A percentile compares a stretch with the other conserved stretches of the same genome.
phyloP scores from a whole-genome alignment of 1,140 invertebrate species.

The Drosophila serrata region DNA sequence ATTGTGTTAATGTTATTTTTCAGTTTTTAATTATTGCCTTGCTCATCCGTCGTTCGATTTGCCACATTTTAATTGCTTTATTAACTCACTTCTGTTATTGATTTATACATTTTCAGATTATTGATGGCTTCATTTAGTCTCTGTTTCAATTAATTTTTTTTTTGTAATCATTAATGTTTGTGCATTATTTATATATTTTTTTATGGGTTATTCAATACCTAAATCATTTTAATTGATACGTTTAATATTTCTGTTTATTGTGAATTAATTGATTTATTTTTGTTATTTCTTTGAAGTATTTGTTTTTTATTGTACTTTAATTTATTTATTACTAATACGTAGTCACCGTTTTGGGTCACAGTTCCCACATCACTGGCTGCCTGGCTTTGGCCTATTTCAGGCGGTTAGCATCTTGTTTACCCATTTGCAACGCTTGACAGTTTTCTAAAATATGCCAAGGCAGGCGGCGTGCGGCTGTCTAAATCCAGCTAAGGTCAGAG shows the following conservation, averaged over 20 bases:
- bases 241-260: background rate
- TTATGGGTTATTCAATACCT: background rate
- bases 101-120: background rate
- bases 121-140: background rate
- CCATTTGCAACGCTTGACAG: slow-evolving; percentile 57
- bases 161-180: background rate
- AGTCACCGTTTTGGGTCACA: slow-evolving; percentile 9
- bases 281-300: background rate
- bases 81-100: background rate
- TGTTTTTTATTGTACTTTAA: background rate
- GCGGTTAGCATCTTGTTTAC: slow-evolving; percentile 50
- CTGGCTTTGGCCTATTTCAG: slow-evolving; percentile 36
- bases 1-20: background rate
- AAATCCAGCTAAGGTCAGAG: slow-evolving; percentile 66
- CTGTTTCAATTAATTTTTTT: background rate
- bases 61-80: slow-evolving; percentile 1
- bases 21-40: background rate
- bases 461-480: slow-evolving; percentile 32
- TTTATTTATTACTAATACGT: background rate
- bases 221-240: background rate
- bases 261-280: background rate
- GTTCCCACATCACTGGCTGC: slow-evolving; percentile 13
- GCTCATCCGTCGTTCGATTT: background rate
- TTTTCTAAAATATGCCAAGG: slow-evolving; percentile 59
- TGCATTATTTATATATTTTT: background rate